Conservation (phyloP, 2,797 vertebrate species). For the Galago senegalensis region DNA sequence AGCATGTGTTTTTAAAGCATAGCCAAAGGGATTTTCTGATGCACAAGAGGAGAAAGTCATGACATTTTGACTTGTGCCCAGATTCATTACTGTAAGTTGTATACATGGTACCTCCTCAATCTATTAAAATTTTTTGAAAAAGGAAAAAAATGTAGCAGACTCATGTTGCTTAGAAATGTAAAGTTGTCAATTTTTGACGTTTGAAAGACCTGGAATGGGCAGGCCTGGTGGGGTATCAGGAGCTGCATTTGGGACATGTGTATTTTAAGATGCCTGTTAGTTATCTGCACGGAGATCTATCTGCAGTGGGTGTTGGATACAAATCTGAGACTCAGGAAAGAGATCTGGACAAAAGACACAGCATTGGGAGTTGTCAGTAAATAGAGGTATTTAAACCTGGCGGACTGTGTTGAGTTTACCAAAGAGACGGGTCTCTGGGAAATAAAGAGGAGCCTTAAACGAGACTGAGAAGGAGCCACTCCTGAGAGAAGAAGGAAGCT, state of each 20-base stretch:
- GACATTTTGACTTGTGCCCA: not conserved
- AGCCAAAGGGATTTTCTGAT: not conserved
- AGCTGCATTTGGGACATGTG: not conserved
- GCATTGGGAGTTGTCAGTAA: not conserved
- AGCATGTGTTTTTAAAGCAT: not conserved
- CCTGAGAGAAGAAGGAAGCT: not conserved
- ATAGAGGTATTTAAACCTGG: not conserved
- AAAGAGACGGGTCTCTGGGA: not conserved
- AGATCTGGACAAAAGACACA: not conserved
- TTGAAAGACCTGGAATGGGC: not conserved
- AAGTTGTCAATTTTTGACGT: not conserved
- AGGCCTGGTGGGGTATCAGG: not conserved
- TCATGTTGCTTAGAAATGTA: not conserved
- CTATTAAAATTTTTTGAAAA: not conserved
- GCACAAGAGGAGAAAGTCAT: not conserved
- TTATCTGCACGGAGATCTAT: not conserved
- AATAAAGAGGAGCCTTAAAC: not conserved
- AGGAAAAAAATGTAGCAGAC: not conserved
- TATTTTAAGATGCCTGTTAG: not conserved
- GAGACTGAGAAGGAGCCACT: not conserved
- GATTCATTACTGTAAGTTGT: not conserved
- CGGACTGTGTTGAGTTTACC: not conserved
- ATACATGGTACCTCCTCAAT: not conserved
- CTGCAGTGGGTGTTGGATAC: not conserved
- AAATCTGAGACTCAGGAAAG: not conserved